Evolutionary conservation across 2,797 vertebrate species (phyloP), one percentile per base, ranked within the genome.

Genomic region (Yasuhikotakia modesta): DNA sequence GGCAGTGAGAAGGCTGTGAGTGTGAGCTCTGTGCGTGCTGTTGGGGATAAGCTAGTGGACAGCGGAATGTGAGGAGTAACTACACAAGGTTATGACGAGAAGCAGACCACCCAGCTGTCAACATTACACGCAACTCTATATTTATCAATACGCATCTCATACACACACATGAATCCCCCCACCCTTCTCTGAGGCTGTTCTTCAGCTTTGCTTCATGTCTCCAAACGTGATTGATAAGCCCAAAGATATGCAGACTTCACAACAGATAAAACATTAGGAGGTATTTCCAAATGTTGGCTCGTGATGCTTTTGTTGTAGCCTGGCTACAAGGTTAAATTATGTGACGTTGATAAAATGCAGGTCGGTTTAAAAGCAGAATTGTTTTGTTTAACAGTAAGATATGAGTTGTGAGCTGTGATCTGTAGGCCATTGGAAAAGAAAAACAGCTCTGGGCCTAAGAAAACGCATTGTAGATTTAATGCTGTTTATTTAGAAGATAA

Each of bases 31-130:
- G 91, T 93, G 91, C 87, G 78, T 87, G 86, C 88, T 79, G 88
- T 89, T 88, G 79, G 90, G 90, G 90, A 92, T 90, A 91, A 91
- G 89, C 88, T 87, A 87, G 86, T 81, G 86, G 89, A 90, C 87
- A 86, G 88, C 85, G 91, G 92, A 93, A 94, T 94, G 92, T 90
- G 88, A 92, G 92, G 91, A 93, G 92, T 92, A 91, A 88, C 90
- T 76, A 71, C 86, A 87, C 82, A 90, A 87, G 88, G 90, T 90
- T 92, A 90, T 92, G 91, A 92, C 86, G 89, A 91, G 90, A 88
- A 90, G 67, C 92, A 93, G 93, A 93, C 91, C 93, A 92, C 92
- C 91, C 90, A 81, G 91, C 93, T 92, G 93, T 93, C 91, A 93
- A 87, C 91, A 88, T 90, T 88, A 87, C 89, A 92, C 89, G 90